phyloP scores from a whole-genome alignment of 1,140 invertebrate species.

The Zaprionus ornatus region DNA sequence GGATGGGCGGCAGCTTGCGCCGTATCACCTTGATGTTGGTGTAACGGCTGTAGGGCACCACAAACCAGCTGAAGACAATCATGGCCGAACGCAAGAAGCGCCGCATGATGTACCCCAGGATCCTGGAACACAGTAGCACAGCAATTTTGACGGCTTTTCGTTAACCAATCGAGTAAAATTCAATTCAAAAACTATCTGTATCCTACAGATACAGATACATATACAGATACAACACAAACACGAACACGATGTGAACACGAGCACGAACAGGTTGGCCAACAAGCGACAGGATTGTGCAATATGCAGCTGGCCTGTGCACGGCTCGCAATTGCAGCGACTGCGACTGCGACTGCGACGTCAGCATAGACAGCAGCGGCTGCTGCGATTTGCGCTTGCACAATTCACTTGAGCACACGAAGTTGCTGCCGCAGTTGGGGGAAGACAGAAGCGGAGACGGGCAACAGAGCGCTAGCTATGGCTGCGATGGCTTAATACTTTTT shows the following conservation, averaged over 20 bases:
- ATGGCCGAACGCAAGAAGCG: conserved; percentile 83
- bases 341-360: conserved; percentile 18
- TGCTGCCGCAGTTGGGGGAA: background rate
- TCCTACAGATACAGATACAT: conserved; percentile 29
- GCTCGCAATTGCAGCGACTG: conserved; percentile 45
- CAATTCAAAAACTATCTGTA: conserved; percentile 25
- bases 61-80: conserved; percentile 84
- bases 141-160: conserved; percentile 82
- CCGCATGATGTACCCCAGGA: conserved; percentile 84
- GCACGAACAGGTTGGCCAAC: conserved; percentile 65
- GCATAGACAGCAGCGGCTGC: conserved; percentile 23
- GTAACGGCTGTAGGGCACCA: conserved; percentile 84
- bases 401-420: conserved; percentile 42
- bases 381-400: conserved; percentile 65
- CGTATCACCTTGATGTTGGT: conserved; percentile 88
- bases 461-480: background rate
- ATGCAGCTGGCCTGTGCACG: conserved; percentile 57
- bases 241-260: background rate
- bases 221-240: conserved; percentile 13
- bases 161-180: conserved; percentile 28
- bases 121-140: conserved; percentile 84
- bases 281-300: conserved; percentile 74
- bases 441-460: conserved; percentile 6
- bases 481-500: conserved; percentile 50
- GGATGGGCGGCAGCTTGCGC: conserved; percentile 86